phyloP scores from a whole-genome alignment of 2,797 vertebrate genomes.

The Crocodylus rhombifer region DNA sequence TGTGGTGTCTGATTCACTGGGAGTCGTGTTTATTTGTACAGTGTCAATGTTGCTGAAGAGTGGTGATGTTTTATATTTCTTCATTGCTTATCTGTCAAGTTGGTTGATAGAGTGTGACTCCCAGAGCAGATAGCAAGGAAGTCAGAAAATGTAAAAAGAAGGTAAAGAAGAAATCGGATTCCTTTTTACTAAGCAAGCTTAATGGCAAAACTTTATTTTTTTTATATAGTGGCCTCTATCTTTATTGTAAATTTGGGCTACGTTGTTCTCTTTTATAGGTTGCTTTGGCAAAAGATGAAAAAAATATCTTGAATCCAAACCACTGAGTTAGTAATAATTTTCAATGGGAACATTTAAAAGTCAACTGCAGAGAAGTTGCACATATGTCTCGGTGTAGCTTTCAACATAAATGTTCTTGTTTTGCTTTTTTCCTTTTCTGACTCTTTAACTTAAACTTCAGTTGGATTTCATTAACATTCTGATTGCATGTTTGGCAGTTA shows the following conservation, averaged over 20 bases:
- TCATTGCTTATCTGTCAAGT: neutral
- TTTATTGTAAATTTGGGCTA: neutral
- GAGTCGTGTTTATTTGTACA: neutral
- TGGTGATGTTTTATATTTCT: neutral
- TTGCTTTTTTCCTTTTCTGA: neutral
- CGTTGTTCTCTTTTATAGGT: neutral
- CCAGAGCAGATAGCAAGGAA: neutral
- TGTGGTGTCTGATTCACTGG: no score
- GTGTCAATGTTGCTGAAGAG: neutral
- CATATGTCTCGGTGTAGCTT: fast-evolving
- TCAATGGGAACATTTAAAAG: neutral
- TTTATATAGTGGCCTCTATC: neutral
- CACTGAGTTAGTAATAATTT: neutral
- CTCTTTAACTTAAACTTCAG: neutral
- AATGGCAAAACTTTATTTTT: neutral
- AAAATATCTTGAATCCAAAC: neutral
- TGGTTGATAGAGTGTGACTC: neutral
- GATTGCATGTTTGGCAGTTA: neutral
- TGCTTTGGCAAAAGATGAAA: neutral
- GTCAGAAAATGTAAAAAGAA: neutral
- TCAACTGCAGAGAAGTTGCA: neutral
- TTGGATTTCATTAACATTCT: neutral
- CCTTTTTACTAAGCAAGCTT: neutral
- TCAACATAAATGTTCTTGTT: neutral
- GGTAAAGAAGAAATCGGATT: neutral